Evolutionary conservation across 2,888 invertebrate species (phyloP).

Genomic region (Tenthredo livida): DNA sequence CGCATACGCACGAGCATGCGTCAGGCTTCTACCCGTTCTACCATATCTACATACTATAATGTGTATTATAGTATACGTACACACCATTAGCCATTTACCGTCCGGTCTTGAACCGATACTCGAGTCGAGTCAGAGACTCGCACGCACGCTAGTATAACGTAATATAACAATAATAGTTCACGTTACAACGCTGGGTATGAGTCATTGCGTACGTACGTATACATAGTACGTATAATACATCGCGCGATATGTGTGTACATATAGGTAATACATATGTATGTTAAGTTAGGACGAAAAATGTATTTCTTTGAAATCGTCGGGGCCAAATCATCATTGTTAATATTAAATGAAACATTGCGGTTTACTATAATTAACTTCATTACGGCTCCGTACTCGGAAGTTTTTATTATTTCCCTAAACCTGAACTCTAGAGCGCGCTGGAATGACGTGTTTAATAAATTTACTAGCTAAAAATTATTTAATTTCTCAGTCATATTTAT

Average conservation of each 20-base stretch:
- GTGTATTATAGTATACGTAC: not conserved
- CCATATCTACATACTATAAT: constrained; percentile 11
- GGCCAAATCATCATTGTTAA: not conserved
- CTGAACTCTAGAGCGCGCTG: not conserved
- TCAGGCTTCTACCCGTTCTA: not conserved
- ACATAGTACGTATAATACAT: not conserved
- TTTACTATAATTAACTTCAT: not conserved
- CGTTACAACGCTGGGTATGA: constrained; percentile 23
- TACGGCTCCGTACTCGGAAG: not conserved
- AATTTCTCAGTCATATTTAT: not conserved
- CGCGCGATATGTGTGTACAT: not conserved
- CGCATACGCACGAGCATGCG: constrained; percentile 29
- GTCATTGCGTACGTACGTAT: not conserved
- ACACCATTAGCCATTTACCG: constrained; percentile 1
- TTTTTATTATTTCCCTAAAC: not conserved
- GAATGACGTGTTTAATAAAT: constrained; percentile 3
- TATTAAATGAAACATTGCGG: not conserved
- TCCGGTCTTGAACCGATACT: not conserved
- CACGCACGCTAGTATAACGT: constrained; percentile 16
- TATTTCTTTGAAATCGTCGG: constrained; percentile 27
- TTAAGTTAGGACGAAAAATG: not conserved
- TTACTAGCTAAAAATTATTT: not conserved
- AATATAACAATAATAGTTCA: constrained; percentile 36
- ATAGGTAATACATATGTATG: not conserved
- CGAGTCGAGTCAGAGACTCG: not conserved